Evolutionary conservation across 2,113 vertebrate genomes (phyloP).

Genomic region (Siniperca chuatsi): DNA sequence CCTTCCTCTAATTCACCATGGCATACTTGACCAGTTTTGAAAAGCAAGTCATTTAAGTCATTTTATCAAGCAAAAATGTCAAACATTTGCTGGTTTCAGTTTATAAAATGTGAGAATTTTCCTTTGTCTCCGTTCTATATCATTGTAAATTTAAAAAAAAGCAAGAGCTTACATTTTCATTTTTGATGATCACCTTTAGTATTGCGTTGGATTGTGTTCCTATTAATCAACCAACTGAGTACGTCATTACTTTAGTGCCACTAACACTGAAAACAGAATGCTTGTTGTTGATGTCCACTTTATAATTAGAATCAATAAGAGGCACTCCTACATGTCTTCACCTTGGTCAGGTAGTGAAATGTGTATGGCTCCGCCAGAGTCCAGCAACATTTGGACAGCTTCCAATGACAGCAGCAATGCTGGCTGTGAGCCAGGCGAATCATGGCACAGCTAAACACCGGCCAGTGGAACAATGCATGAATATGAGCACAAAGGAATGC

Average conservation of each 20-base stretch:
- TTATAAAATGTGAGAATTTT: background rate
- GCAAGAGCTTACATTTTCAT: background rate
- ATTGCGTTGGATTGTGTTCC: background rate
- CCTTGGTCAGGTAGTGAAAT: slow-evolving; percentile 46
- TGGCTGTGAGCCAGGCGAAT: slow-evolving; percentile 54
- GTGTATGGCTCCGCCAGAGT: slow-evolving; percentile 29
- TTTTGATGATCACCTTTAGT: slow-evolving; percentile 11
- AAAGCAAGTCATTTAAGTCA: background rate
- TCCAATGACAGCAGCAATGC: slow-evolving; percentile 49
- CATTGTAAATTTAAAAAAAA: background rate
- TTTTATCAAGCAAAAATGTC: background rate
- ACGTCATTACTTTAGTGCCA: slow-evolving; percentile 20
- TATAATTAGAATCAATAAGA: slow-evolving; percentile 46
- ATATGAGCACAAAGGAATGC: slow-evolving; percentile 47
- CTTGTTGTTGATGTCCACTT: slow-evolving; percentile 10
- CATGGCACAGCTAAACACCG: background rate
- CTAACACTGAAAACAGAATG: slow-evolving; percentile 19
- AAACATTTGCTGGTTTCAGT: background rate
- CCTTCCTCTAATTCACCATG: background rate
- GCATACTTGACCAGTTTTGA: background rate
- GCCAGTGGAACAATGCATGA: slow-evolving; percentile 41
- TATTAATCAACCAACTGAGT: slow-evolving; percentile 11
- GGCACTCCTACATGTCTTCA: slow-evolving; percentile 18
- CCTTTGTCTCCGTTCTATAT: background rate
- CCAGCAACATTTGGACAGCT: slow-evolving; percentile 41